phyloP scores from a whole-genome alignment of 2,888 invertebrate species.

The Scaptomyza reducta region DNA sequence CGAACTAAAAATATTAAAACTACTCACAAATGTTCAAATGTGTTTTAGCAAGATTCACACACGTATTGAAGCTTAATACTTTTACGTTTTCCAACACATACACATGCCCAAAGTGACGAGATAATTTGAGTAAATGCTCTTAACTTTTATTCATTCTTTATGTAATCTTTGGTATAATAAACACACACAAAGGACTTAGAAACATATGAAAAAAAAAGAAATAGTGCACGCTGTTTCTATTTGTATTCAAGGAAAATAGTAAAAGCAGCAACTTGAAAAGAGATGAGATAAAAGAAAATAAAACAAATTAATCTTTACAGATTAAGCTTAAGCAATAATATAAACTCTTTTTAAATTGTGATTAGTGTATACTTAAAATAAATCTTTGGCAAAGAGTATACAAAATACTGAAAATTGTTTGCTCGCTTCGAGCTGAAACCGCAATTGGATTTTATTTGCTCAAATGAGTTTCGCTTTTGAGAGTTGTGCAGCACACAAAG shows the following conservation, averaged over 20 bases:
- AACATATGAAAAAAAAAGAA: neutral
- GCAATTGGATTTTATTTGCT: conserved; percentile 53
- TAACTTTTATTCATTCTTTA: conserved; percentile 1
- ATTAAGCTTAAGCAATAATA: too few relatives aligned
- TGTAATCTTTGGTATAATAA: neutral
- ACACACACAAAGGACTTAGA: neutral
- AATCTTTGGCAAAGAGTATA: neutral
- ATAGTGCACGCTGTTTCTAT: too few relatives aligned
- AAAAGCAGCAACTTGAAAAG: too few relatives aligned
- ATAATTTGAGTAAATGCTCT: neutral
- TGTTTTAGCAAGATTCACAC: too few relatives aligned
- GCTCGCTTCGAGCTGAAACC: conserved; percentile 30
- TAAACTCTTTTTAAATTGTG: too few relatives aligned
- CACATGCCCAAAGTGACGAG: neutral
- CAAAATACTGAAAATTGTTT: conserved; percentile 13
- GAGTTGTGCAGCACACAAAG: conserved; percentile 31
- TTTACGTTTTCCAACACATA: neutral
- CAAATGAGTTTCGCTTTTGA: conserved; percentile 61
- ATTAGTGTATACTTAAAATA: too few relatives aligned
- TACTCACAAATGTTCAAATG: too few relatives aligned
- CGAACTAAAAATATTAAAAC: too few relatives aligned
- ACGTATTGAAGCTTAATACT: neutral
- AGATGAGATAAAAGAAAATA: neutral
- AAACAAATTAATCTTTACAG: too few relatives aligned
- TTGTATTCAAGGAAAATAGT: too few relatives aligned